These are phyloP conservation scores for Gryon sp. DNA, from an alignment of 1,140 invertebrate genomes.

Conservation along the genomic window DNA sequence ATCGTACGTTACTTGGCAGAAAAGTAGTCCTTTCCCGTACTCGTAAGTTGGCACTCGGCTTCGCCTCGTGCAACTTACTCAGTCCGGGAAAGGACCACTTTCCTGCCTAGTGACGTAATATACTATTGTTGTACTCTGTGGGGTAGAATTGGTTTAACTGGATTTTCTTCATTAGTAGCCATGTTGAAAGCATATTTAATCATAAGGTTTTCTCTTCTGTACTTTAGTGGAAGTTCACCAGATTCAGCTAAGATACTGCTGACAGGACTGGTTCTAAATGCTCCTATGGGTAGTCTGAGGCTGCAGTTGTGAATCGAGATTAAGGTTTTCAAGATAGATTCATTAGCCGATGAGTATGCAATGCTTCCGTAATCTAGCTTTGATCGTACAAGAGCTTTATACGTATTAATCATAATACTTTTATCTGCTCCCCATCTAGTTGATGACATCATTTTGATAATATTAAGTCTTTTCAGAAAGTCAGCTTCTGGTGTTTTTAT, in stretches of 20 bases:
- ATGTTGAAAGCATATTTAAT: conserved; percentile 3
- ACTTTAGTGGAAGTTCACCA: neutral
- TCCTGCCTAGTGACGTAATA: no score
- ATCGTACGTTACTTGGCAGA: no score
- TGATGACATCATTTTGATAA: conserved; percentile 22
- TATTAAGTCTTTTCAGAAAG: conserved; percentile 16
- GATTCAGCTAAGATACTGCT: conserved; percentile 24
- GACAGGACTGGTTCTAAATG: conserved; percentile 13
- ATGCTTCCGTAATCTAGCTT: conserved; percentile 35
- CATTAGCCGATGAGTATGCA: conserved; percentile 9
- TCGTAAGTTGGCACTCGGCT: no score
- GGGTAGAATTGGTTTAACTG: neutral
- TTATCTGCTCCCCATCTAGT: conserved; percentile 29
- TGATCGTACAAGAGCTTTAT: conserved; percentile 13
- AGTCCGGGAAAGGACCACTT: no score
- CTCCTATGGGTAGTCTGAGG: conserved; percentile 6
- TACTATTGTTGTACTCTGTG: neutral
- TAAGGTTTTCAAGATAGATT: neutral
- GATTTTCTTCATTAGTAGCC: neutral
- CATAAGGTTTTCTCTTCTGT: conserved; percentile 10
- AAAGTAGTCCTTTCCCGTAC: no score
- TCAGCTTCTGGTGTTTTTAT: conserved; percentile 19
- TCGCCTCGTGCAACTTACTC: no score
- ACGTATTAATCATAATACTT: conserved; percentile 5
- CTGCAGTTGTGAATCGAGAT: conserved; percentile 7